A percentile compares a stretch with the other conserved stretches of the same genome.
Conservation (phyloP, 2,797 vertebrate genomes). For the Poliocrania exsul region DNA sequence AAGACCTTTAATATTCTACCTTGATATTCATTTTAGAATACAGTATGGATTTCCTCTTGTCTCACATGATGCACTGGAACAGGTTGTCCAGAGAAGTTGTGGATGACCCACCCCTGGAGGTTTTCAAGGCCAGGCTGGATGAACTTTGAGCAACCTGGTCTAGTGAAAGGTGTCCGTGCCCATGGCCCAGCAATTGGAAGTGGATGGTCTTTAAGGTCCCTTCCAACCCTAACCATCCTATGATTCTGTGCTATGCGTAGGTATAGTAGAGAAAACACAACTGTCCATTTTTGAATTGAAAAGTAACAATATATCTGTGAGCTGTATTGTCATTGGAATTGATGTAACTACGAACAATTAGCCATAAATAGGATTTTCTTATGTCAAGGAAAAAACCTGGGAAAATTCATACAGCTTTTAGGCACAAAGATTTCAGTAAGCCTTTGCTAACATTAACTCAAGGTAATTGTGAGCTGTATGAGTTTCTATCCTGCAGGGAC, state of each 20-base stretch:
- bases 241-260: not conserved
- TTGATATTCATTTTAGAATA: not conserved
- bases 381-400: not conserved
- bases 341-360: not conserved
- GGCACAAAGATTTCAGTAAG: not conserved
- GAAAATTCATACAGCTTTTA: not conserved
- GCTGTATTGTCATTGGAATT: not conserved
- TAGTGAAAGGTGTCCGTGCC: not conserved
- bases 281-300: not conserved
- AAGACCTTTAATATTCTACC: not conserved
- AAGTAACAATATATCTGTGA: not conserved
- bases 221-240: not conserved
- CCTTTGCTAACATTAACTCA: not conserved
- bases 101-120: not conserved
- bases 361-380: not conserved
- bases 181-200: not conserved
- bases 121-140: not conserved
- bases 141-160: not conserved
- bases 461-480: not conserved
- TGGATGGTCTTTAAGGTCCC: not conserved
- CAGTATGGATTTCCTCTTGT: accelerated
- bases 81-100: not conserved
- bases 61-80: not conserved
- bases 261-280: not conserved
- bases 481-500: not conserved